Base-by-base conservation (phyloP, 1,140 invertebrate genomes). In the Drosophila biarmipes region DNA sequence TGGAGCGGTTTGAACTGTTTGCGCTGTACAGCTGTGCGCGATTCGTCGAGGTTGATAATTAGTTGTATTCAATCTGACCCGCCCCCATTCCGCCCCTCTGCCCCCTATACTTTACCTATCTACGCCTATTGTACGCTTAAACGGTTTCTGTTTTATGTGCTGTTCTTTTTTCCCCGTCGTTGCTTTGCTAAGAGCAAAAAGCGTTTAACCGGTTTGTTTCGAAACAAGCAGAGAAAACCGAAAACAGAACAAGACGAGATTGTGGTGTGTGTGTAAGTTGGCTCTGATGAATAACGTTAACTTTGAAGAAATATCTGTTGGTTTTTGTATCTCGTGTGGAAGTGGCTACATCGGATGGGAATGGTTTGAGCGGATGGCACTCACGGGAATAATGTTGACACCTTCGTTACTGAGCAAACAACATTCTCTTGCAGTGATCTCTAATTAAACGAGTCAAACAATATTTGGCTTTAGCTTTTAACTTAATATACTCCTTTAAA, bases 121-220 rank as follows among this genome's bases (percentile, higher is more conserved):
- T 75, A 76, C 59, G 80, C 54, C 80, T 74, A 78, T 78, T 78
- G 75, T 72, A 73, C 75, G 80, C 71, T 84, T 85, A 80, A 84
- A 84, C 76, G 72, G 80, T 84, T 84, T 79, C 40, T 85, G 42
- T 73, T 73, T 71, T 72, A 48, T 43, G 68, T 45, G 55, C 45
- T 72, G 69, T 62, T 48, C 49, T 73, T 40, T 46, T 43, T 46
- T 21, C 14, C 11, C 42, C 21, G 34, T 37, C 55, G 56, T 46
- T 58, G 34, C 55, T 79, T 85, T 63, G 58, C 53, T 62, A 58
- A 61, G 57, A 57, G 80, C 75, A 84, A 45, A 68, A 84, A 74
- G 67, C 78, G 51, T 67, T 75, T 75, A 84, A 85, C 80, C 80
- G 80, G 80, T 84, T 84, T 84, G 58, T 85, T 84, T 84, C 76